A percentile compares a stretch with the other conserved stretches of the same genome.
Evolutionary conservation across 2,113 vertebrate genomes (phyloP).

Genomic region (Tonatia bakeri): DNA sequence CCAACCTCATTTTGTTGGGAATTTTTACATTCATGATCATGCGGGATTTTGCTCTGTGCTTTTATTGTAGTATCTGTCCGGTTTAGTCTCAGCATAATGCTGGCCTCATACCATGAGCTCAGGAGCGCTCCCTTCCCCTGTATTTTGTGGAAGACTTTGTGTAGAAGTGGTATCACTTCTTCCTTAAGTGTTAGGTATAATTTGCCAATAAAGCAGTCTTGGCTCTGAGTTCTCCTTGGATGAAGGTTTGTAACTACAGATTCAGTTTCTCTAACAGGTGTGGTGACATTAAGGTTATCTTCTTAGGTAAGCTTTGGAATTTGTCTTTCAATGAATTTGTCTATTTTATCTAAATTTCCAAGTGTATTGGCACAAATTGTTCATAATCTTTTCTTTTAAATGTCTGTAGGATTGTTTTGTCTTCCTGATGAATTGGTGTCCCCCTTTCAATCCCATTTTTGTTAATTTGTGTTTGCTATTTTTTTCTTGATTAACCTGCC

Average conservation of each 20-base stretch:
- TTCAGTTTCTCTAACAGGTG: not conserved
- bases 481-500: not conserved
- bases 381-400: not conserved
- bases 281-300: not conserved
- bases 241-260: conserved; percentile 9
- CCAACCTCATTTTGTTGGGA: not conserved
- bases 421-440: not conserved
- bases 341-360: not conserved
- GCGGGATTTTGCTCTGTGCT: too few species aligned
- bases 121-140: not conserved
- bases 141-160: not conserved
- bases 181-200: not conserved
- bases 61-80: too few species aligned
- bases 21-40: not conserved
- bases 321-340: not conserved
- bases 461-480: not conserved
- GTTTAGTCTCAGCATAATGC: too few species aligned
- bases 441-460: not conserved
- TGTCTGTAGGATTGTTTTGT: not conserved
- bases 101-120: too few species aligned
- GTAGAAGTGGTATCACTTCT: not conserved
- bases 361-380: not conserved
- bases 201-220: not conserved
- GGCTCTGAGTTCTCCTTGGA: conserved; percentile 6
- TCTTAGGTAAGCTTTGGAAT: not conserved